phyloP scores from a whole-genome alignment of 2,113 vertebrate genomes.

The Aramus guarauna region DNA sequence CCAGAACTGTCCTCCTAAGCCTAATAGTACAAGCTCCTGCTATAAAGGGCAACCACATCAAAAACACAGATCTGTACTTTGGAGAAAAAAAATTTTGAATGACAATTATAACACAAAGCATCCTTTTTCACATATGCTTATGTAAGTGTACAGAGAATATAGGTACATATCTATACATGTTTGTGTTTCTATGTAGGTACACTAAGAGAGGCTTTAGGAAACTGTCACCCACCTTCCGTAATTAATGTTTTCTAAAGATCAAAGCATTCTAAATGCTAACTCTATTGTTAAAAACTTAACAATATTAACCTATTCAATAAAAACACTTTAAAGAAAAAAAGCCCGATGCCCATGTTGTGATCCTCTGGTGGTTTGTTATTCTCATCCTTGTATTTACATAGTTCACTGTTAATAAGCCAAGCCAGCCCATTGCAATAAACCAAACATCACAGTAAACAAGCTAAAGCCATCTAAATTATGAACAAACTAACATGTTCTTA shows the following conservation, averaged over 20 bases:
- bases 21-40: not conserved
- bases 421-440: not conserved
- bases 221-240: not conserved
- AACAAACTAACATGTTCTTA: not conserved
- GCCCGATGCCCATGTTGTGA: not conserved
- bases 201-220: not conserved
- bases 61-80: not conserved
- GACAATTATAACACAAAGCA: not conserved
- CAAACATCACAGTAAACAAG: slow-evolving; percentile 18
- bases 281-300: not conserved
- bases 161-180: not conserved
- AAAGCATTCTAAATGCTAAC: not conserved
- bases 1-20: not conserved
- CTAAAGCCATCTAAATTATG: slow-evolving; percentile 1
- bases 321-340: not conserved
- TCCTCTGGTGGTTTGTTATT: not conserved
- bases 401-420: not conserved
- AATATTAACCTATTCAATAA: not conserved
- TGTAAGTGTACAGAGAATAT: not conserved
- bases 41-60: not conserved
- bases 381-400: not conserved
- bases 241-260: not conserved
- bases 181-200: not conserved
- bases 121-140: not conserved
- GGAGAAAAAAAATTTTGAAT: not conserved